Evolutionary conservation across 2,113 vertebrate genomes (phyloP).

Genomic region (Macroglossus sobrinus): DNA sequence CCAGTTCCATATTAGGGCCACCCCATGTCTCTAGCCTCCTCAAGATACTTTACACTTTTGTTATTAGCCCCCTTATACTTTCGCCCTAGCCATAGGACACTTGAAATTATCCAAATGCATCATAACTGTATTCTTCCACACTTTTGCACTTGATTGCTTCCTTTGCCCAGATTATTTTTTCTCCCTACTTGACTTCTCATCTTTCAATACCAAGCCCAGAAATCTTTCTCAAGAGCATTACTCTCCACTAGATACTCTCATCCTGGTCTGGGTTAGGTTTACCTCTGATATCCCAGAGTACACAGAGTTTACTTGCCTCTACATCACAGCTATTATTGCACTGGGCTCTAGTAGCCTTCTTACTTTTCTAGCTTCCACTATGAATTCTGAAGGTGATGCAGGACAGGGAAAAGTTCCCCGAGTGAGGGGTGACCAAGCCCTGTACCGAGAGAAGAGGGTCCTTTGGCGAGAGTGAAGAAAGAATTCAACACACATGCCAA

Average conservation of each 20-base stretch:
- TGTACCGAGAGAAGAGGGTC: no score
- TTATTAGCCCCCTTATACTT: neutral
- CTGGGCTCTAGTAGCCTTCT: neutral
- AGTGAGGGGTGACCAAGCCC: no score
- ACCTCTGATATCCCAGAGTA: neutral
- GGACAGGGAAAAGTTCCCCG: no score
- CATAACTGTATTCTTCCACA: neutral
- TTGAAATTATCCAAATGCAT: neutral
- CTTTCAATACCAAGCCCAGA: neutral
- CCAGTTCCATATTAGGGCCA: neutral
- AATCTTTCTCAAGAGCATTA: neutral
- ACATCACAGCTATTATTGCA: neutral
- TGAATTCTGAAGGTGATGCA: neutral
- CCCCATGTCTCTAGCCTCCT: neutral
- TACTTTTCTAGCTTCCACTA: neutral
- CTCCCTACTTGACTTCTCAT: neutral
- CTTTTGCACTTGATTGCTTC: neutral
- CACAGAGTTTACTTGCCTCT: neutral
- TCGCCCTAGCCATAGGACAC: neutral
- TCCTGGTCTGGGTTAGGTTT: neutral
- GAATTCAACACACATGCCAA: no score
- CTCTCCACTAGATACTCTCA: neutral
- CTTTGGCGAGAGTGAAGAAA: no score
- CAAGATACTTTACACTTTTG: neutral
- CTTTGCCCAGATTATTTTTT: slow-evolving; percentile 7